These are phyloP conservation scores for Balanococcus diminutus DNA, from an alignment of 2,888 invertebrate genomes.

Conservation along the genomic window DNA sequence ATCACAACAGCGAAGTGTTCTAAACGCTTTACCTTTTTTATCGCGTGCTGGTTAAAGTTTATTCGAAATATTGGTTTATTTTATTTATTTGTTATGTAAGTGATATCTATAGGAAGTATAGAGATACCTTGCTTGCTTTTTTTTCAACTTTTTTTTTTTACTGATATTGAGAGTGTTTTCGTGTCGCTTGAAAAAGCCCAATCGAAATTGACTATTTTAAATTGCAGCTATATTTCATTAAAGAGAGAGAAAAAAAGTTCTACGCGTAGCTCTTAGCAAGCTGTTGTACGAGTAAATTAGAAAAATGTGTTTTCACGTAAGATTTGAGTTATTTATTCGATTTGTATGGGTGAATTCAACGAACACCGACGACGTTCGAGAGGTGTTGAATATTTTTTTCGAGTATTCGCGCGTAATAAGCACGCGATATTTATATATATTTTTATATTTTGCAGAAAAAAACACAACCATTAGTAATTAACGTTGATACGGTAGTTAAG, in stretches of 20 bases:
- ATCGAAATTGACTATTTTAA: neutral
- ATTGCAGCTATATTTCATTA: neutral
- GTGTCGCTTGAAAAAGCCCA: neutral
- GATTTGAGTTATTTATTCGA: neutral
- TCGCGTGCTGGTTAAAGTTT: slow-evolving; percentile 23
- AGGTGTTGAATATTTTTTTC: neutral
- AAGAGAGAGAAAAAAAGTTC: neutral
- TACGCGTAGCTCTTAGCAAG: neutral
- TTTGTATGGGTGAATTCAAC: neutral
- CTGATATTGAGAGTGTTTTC: neutral
- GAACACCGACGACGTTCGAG: neutral
- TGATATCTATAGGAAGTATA: neutral
- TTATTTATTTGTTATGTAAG: neutral
- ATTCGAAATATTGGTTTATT: neutral
- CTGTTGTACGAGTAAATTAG: neutral
- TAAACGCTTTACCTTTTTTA: slow-evolving; percentile 27
- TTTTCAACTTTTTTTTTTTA: neutral
- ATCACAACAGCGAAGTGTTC: neutral
- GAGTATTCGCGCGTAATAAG: neutral
- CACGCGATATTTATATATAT: neutral
- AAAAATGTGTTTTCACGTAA: neutral
- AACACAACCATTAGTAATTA: neutral
- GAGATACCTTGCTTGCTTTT: neutral
- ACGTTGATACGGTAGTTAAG: neutral
- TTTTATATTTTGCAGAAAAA: too few relatives aligned